Evolutionary conservation across 2,888 invertebrate genomes (phyloP).

Genomic region (Brassicogethes aeneus): DNA sequence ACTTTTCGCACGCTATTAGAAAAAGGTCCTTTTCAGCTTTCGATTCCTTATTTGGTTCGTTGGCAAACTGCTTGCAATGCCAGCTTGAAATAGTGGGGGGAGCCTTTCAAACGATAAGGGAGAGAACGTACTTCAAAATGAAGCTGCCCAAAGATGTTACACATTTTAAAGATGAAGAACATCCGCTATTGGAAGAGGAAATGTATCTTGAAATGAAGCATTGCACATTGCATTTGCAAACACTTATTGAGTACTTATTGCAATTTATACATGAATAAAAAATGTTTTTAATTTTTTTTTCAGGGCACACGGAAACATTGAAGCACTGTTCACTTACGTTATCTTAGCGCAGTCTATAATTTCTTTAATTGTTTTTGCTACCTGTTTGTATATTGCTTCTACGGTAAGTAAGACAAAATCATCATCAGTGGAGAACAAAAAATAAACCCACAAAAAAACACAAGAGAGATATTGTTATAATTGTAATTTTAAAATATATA

Average conservation of each 20-base stretch:
- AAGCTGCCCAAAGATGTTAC: neutral
- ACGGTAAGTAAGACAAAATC: constrained; percentile 13
- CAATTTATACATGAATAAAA: too few species aligned
- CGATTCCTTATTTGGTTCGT: constrained; percentile 21
- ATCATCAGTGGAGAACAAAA: neutral
- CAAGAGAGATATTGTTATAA: neutral
- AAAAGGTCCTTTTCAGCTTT: constrained; percentile 15
- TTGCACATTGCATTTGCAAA: neutral
- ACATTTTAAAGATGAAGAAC: neutral
- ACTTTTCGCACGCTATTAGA: too few species aligned
- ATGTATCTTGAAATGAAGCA: neutral
- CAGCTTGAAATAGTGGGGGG: constrained; percentile 22
- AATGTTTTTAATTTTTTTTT: constrained; percentile 11
- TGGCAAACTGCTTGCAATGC: constrained; percentile 19
- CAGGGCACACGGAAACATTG: constrained; percentile 21
- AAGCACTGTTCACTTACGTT: constrained; percentile 21
- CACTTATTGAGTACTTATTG: neutral
- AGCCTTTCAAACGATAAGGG: constrained; percentile 5
- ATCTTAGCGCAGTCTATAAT: constrained; percentile 23
- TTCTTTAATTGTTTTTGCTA: constrained; percentile 24
- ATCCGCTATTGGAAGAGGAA: neutral
- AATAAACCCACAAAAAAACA: neutral
- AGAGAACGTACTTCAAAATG: neutral
- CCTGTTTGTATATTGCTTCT: constrained; percentile 23
- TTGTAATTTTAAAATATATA: too few species aligned